phyloP scores from a whole-genome alignment of 2,888 invertebrate species.

The Dolomedes plantarius region DNA sequence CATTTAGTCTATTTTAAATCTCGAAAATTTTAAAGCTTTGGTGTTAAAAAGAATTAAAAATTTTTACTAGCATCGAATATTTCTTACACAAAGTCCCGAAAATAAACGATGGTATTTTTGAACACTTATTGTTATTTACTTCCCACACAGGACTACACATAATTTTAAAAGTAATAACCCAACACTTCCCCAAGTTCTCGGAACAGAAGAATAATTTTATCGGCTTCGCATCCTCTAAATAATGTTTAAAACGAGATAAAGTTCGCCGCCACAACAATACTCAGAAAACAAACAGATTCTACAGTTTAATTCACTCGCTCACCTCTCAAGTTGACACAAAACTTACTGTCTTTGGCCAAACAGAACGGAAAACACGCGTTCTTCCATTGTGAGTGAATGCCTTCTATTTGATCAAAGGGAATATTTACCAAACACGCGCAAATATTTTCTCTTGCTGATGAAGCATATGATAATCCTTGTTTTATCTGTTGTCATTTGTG shows the following conservation, averaged over 20 bases:
- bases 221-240: neutral
- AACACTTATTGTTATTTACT: too few relatives aligned
- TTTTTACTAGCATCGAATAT: too few relatives aligned
- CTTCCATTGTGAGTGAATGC: slow-evolving; percentile 13
- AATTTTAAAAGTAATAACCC: neutral
- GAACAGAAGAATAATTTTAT: slow-evolving; percentile 13
- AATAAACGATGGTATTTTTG: too few relatives aligned
- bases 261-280: neutral
- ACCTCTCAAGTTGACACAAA: slow-evolving; percentile 30
- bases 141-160: neutral
- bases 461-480: slow-evolving; percentile 27
- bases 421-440: slow-evolving; percentile 35
- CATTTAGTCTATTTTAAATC: too few relatives aligned
- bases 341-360: slow-evolving; percentile 16
- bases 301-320: neutral
- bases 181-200: neutral
- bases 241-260: slow-evolving; percentile 24
- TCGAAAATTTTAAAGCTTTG: too few relatives aligned
- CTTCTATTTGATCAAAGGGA: slow-evolving; percentile 31
- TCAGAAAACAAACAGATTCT: slow-evolving; percentile 13
- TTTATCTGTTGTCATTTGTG: slow-evolving; percentile 27
- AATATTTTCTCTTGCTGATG: slow-evolving; percentile 35
- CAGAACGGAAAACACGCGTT: slow-evolving; percentile 23
- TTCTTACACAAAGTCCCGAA: too few relatives aligned
- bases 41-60: too few relatives aligned